phyloP scores from a whole-genome alignment of 2,888 invertebrate species.

The Apodemia hepburni region DNA sequence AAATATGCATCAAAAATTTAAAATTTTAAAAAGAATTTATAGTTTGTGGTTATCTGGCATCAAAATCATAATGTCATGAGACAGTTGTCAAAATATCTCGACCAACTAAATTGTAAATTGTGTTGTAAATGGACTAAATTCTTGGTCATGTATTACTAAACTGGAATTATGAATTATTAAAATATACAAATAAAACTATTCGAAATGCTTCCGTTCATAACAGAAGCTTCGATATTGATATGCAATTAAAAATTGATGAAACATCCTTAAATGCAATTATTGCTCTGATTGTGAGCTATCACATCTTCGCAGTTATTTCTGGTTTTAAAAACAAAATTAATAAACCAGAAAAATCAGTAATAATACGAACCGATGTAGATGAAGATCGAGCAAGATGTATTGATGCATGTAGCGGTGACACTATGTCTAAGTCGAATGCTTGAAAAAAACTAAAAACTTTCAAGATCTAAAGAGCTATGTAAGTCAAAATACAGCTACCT shows the following conservation, averaged over 20 bases:
- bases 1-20: not conserved
- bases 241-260: constrained; percentile 39
- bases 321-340: constrained; percentile 39
- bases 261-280: constrained; percentile 42
- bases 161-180: constrained; percentile 35
- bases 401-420: constrained; percentile 43
- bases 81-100: constrained; percentile 32
- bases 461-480: constrained; percentile 22
- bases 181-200: constrained; percentile 42
- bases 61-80: not conserved
- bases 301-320: constrained; percentile 42
- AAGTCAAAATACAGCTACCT: not conserved
- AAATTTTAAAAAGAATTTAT: not conserved
- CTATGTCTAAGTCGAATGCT: not conserved
- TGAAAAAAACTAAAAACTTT: not conserved
- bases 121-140: not conserved
- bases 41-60: constrained; percentile 14
- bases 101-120: constrained; percentile 20
- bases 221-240: constrained; percentile 41
- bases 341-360: constrained; percentile 28
- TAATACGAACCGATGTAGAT: constrained; percentile 34
- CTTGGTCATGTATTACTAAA: no score
- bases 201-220: constrained; percentile 46
- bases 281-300: constrained; percentile 44
- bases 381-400: constrained; percentile 40